phyloP scores from a whole-genome alignment of 2,797 vertebrate genomes.

The Thamnophis elegans region DNA sequence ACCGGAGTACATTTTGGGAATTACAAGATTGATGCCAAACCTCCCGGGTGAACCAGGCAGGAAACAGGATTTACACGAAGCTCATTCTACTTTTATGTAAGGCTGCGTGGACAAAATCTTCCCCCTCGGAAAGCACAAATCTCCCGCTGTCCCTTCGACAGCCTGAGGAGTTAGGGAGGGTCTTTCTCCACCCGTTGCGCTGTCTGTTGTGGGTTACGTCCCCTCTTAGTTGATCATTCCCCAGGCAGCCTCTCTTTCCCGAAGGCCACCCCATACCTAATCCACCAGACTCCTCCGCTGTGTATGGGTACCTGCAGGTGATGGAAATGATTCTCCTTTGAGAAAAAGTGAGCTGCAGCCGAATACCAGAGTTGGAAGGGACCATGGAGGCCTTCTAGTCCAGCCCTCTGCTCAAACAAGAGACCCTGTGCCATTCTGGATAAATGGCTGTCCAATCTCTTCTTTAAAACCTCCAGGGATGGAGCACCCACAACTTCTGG shows the following conservation, averaged over 20 bases:
- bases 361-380: not conserved
- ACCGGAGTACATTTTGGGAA: not conserved
- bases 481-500: not conserved
- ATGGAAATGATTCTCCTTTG: not conserved
- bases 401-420: not conserved
- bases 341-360: not conserved
- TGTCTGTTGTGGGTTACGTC: not conserved
- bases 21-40: not conserved
- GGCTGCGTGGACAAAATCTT: not conserved
- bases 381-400: not conserved
- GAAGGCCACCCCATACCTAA: not conserved
- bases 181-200: fast-evolving
- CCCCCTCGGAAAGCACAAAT: not conserved
- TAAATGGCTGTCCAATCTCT: not conserved
- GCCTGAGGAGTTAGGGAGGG: not conserved
- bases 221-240: too few relatives aligned
- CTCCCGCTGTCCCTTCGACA: not conserved
- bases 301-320: too few relatives aligned
- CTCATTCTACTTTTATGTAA: not conserved
- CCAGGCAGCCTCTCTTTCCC: not conserved
- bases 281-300: fast-evolving
- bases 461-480: too few relatives aligned
- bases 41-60: not conserved
- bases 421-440: not conserved
- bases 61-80: not conserved